Evolutionary conservation across 2,113 vertebrate species (phyloP).

Genomic region (Ciconia stormi): DNA sequence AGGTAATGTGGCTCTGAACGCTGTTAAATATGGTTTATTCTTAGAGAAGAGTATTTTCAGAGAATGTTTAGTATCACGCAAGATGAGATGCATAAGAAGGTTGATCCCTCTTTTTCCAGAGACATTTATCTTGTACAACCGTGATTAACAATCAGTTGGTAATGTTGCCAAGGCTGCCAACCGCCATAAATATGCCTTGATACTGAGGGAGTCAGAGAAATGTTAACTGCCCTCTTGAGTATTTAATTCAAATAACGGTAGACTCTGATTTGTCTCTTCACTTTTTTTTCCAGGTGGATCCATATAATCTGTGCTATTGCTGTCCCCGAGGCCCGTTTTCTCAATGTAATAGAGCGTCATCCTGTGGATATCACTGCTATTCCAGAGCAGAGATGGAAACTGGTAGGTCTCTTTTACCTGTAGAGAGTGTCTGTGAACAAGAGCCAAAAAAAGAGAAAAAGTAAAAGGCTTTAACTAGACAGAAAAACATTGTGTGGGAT

Average conservation of each 20-base stretch:
- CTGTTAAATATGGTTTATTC: neutral
- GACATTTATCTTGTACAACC: neutral
- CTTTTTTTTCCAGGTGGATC: conserved; percentile 83
- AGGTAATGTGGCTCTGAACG: neutral
- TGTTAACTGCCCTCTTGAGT: conserved; percentile 41
- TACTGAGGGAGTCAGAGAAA: conserved; percentile 20
- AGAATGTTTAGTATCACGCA: neutral
- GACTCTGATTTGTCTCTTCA: neutral
- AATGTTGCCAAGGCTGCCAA: neutral
- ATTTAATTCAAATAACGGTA: neutral
- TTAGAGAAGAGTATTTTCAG: neutral
- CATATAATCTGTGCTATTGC: conserved; percentile 94
- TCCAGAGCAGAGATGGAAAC: conserved; percentile 89
- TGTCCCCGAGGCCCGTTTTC: conserved; percentile 89
- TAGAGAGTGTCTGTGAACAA: neutral
- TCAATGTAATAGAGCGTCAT: conserved; percentile 86
- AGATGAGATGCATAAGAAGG: neutral
- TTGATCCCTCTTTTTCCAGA: neutral
- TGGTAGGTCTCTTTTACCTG: conserved; percentile 76
- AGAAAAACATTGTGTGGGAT: neutral
- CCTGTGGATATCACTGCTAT: conserved; percentile 90
- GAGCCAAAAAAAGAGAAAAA: neutral
- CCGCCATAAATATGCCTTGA: neutral
- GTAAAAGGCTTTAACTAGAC: neutral
- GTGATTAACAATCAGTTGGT: neutral